Evolutionary conservation across 2,113 vertebrate genomes (phyloP).

Genomic region (Empidonax traillii): DNA sequence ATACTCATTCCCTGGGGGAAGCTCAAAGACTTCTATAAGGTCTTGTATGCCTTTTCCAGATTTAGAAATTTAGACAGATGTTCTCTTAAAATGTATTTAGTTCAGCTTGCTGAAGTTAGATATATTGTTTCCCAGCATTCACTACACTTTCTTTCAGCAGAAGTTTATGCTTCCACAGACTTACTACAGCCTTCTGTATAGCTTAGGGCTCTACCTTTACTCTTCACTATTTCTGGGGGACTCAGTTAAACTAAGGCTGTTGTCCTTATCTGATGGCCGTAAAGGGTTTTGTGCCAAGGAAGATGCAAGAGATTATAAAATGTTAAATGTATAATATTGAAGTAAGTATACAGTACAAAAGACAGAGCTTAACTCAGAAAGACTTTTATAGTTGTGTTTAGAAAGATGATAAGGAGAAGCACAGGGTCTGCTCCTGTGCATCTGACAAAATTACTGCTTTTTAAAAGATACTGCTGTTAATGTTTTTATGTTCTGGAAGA

Average conservation of each 20-base stretch:
- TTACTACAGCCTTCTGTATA: background rate
- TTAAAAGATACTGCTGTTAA: background rate
- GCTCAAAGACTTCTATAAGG: background rate
- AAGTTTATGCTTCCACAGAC: background rate
- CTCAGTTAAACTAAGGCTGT: background rate
- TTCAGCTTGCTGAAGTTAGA: background rate
- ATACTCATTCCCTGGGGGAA: background rate
- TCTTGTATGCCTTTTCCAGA: background rate
- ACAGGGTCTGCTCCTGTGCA: background rate
- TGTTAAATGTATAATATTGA: background rate
- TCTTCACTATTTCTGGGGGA: background rate
- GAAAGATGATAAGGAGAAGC: background rate
- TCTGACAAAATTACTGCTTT: background rate
- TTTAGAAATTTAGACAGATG: background rate
- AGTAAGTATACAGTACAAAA: background rate
- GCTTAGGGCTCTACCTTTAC: background rate
- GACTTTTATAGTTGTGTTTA: background rate
- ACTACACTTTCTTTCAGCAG: background rate
- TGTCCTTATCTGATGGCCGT: background rate
- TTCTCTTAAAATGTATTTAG: background rate
- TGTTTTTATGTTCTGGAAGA: background rate
- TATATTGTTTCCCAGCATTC: background rate
- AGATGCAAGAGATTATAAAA: background rate
- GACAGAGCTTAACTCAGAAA: background rate
- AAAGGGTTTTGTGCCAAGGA: background rate